phyloP scores from a whole-genome alignment of 2,888 invertebrate genomes.

The Coenonympha glycerion region DNA sequence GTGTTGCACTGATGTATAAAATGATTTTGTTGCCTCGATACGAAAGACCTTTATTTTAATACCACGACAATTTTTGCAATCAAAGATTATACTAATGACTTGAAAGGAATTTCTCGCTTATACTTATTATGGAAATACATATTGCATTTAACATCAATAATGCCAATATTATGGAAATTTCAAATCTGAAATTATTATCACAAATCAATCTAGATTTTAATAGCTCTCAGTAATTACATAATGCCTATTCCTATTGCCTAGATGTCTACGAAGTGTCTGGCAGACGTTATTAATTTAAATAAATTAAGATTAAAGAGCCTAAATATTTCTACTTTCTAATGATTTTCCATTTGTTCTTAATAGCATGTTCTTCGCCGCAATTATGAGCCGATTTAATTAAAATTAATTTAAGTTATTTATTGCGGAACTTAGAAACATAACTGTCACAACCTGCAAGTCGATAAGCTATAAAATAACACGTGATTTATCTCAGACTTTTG shows the following conservation, averaged over 20 bases:
- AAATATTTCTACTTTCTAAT: slow-evolving; percentile 2
- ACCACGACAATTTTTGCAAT: no score
- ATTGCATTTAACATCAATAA: no score
- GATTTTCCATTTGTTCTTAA: not conserved
- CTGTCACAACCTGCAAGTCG: no score
- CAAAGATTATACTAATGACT: no score
- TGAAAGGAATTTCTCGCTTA: no score
- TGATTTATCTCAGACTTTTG: no score
- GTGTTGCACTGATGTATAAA: no score
- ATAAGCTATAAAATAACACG: no score
- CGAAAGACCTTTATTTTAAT: no score
- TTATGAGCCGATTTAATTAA: not conserved
- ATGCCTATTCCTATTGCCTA: not conserved
- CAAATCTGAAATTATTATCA: not conserved
- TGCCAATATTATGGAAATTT: no score
- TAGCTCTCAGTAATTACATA: not conserved
- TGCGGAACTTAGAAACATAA: not conserved
- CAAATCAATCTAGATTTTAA: slow-evolving; percentile 2
- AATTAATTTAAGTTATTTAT: not conserved
- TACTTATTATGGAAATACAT: no score
- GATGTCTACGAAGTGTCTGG: not conserved
- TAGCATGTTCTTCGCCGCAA: not conserved
- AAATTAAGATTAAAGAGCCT: not conserved
- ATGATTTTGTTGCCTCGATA: no score
- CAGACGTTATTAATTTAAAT: not conserved